These are phyloP conservation scores for Poeciliopsis turneri DNA, from an alignment of 2,797 vertebrate species.

Conservation along the genomic window DNA sequence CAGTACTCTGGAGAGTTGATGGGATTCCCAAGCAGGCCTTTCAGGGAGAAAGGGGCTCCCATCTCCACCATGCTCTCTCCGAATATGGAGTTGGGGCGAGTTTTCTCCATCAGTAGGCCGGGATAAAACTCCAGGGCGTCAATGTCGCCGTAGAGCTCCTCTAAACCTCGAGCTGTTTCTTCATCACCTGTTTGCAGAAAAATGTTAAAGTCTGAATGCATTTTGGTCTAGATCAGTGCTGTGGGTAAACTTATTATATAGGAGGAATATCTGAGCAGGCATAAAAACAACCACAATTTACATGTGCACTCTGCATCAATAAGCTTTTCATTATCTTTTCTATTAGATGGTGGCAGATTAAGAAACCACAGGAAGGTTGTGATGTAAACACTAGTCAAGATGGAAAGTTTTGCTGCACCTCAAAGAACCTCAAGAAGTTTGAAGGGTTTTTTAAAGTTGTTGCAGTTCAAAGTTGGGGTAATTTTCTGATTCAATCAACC, in stretches of 20 bases:
- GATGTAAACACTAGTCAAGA: not conserved
- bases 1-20: slow-evolving; percentile 96
- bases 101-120: slow-evolving; percentile 88
- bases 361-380: not conserved
- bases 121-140: slow-evolving; percentile 92
- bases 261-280: not conserved
- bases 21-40: slow-evolving; percentile 93
- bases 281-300: not conserved
- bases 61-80: slow-evolving; percentile 98
- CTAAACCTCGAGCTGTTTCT: slow-evolving; percentile 83
- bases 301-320: not conserved
- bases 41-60: slow-evolving; percentile 94
- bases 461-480: not conserved
- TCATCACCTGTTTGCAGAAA: slow-evolving; percentile 80
- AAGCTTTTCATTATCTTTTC: not conserved
- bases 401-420: not conserved
- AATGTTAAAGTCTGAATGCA: not conserved
- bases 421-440: not conserved
- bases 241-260: not conserved
- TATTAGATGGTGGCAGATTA: not conserved
- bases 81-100: slow-evolving; percentile 82
- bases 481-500: not conserved
- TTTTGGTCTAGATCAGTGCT: not conserved
- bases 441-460: not conserved
- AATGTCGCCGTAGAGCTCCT: slow-evolving; percentile 91